Conservation (phyloP, 1,140 invertebrate species). For the Neodiprion fabricii region DNA sequence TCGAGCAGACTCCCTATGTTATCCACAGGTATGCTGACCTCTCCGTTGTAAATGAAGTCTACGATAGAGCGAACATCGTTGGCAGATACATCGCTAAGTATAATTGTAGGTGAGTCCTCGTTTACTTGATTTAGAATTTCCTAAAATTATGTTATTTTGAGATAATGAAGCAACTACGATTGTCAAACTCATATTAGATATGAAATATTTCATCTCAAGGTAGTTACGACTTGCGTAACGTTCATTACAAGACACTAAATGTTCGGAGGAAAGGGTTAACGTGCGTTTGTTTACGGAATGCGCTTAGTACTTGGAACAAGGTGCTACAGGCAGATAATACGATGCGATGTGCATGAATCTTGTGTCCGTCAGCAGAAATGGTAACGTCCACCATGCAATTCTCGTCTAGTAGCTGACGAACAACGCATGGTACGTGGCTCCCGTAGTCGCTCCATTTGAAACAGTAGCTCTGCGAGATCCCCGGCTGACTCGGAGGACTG, state of each 20-base stretch:
- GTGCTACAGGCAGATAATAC: constrained; percentile 67
- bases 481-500: constrained; percentile 22
- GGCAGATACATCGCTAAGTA: constrained; percentile 62
- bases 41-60: constrained; percentile 68
- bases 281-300: too few relatives aligned
- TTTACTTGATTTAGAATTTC: constrained; percentile 55
- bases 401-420: constrained; percentile 58
- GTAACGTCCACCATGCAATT: constrained; percentile 66
- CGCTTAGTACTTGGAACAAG: constrained; percentile 60
- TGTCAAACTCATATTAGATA: too few relatives aligned
- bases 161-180: neutral
- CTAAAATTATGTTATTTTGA: constrained; percentile 31
- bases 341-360: constrained; percentile 64
- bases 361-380: constrained; percentile 61
- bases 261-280: too few relatives aligned
- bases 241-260: too few relatives aligned
- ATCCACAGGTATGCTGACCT: constrained; percentile 61
- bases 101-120: constrained; percentile 62
- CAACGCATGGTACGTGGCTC: constrained; percentile 56
- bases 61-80: constrained; percentile 62
- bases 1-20: constrained; percentile 59
- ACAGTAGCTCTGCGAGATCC: constrained; percentile 47
- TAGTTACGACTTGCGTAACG: too few relatives aligned
- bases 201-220: too few relatives aligned
- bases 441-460: constrained; percentile 69